A percentile compares a stretch with the other conserved stretches of the same genome.
phyloP scores from a whole-genome alignment of 1,140 invertebrate species.

The Hyles vespertilio region DNA sequence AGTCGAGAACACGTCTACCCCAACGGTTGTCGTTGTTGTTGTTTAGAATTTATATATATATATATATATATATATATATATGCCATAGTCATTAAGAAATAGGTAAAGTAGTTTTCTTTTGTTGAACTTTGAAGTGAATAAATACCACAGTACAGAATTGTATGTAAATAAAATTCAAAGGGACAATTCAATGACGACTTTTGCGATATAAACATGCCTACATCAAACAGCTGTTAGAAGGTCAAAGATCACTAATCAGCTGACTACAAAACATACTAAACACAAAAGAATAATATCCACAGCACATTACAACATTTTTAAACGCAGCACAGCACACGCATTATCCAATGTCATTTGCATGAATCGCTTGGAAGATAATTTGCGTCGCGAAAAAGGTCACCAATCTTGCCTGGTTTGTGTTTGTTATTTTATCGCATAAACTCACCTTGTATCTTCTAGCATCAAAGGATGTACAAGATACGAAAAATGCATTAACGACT shows the following conservation, averaged over 20 bases:
- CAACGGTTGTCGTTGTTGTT: too few species aligned
- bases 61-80: too few species aligned
- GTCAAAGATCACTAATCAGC: slow-evolving; percentile 66
- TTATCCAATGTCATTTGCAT: neutral
- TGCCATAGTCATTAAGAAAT: too few species aligned
- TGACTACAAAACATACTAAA: slow-evolving; percentile 33
- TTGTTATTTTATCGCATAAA: slow-evolving; percentile 11
- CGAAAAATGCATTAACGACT: slow-evolving; percentile 86
- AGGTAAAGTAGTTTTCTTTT: too few species aligned
- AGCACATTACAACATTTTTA: too few species aligned
- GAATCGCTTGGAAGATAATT: slow-evolving; percentile 15
- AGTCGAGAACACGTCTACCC: too few species aligned
- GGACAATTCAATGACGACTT: neutral
- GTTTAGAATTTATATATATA: too few species aligned
- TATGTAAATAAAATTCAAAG: neutral
- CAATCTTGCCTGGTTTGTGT: slow-evolving; percentile 8
- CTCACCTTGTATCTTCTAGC: slow-evolving; percentile 83
- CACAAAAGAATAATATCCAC: too few species aligned
- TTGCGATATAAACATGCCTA: neutral
- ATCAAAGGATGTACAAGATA: slow-evolving; percentile 82
- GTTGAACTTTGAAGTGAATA: too few species aligned
- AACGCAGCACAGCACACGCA: too few species aligned
- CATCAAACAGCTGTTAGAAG: slow-evolving; percentile 51
- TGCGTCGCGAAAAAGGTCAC: slow-evolving; percentile 23
- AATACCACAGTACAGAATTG: too few species aligned